Evolutionary conservation across 2,888 invertebrate species (phyloP).

Genomic region (Sussaba pulchella): DNA sequence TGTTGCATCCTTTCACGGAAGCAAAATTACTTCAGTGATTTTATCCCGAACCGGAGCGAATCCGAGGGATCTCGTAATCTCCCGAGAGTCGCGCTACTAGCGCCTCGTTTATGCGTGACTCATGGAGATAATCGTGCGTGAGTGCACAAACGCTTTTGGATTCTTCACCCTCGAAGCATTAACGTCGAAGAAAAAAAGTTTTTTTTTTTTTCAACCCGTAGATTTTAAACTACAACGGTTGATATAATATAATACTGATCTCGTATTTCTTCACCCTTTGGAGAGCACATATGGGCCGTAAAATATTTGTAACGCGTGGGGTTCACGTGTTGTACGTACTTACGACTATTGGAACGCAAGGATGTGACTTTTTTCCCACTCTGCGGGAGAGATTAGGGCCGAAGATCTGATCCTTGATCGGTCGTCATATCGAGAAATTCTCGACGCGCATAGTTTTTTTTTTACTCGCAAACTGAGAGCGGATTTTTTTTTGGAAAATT

Average conservation of each 20-base stretch:
- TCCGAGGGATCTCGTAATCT: constrained; percentile 52
- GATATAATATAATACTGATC: constrained; percentile 42
- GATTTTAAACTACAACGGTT: constrained; percentile 28
- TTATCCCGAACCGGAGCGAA: constrained; percentile 60
- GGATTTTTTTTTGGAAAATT: too few relatives aligned
- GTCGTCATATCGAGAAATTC: too few relatives aligned
- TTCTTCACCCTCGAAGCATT: constrained; percentile 51
- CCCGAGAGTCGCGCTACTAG: constrained; percentile 30
- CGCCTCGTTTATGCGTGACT: constrained; percentile 50
- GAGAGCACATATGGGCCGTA: constrained; percentile 19
- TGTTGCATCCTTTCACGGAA: constrained; percentile 57
- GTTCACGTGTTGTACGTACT: constrained; percentile 22
- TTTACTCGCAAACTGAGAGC: too few relatives aligned
- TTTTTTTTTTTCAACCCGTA: constrained; percentile 7
- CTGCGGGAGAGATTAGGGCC: too few relatives aligned
- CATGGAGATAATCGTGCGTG: constrained; percentile 53
- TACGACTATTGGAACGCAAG: background rate
- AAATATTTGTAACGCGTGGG: constrained; percentile 13
- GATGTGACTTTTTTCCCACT: background rate
- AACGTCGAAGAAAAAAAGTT: constrained; percentile 14
- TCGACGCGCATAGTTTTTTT: too few relatives aligned
- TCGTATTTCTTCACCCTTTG: constrained; percentile 46
- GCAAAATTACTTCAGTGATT: constrained; percentile 60
- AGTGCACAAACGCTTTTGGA: constrained; percentile 57
- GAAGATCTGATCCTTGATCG: too few relatives aligned